Percentiles rank a stretch among this genome's conserved stretches.
phyloP scores from a whole-genome alignment of 1,140 invertebrate genomes.

The Apolygus lucorum region DNA sequence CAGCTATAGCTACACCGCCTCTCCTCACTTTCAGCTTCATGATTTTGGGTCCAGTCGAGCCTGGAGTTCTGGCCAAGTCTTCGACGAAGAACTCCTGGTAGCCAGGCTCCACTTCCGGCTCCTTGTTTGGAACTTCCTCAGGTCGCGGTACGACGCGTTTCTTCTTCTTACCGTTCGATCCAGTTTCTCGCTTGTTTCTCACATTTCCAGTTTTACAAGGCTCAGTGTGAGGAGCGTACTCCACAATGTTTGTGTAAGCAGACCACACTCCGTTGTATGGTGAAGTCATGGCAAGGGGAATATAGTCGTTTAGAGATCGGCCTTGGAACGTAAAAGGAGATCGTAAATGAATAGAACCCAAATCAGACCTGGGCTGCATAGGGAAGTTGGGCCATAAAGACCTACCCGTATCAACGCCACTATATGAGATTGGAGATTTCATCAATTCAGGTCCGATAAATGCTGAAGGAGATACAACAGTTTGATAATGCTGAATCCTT shows the following conservation, averaged over 20 bases:
- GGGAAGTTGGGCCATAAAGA: not conserved
- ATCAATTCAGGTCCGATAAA: not conserved
- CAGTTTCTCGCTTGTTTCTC: conserved; percentile 17
- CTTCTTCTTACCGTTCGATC: conserved; percentile 7
- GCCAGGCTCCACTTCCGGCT: conserved; percentile 30
- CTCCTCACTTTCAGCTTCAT: conserved; percentile 53
- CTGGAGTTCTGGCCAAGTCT: conserved; percentile 16
- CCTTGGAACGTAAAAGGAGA: too few relatives aligned
- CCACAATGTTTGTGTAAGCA: conserved; percentile 42
- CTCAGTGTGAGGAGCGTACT: conserved; percentile 48
- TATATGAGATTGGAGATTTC: not conserved
- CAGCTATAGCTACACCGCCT: conserved; percentile 63
- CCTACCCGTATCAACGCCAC: not conserved
- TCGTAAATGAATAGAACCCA: too few relatives aligned
- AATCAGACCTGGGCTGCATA: too few relatives aligned
- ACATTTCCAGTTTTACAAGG: conserved; percentile 37
- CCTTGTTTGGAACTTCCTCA: conserved; percentile 31
- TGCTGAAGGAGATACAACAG: conserved; percentile 2
- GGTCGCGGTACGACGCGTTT: conserved; percentile 17
- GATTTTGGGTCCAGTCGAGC: conserved; percentile 48
- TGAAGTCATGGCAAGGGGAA: conserved; percentile 50
- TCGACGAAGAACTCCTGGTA: conserved; percentile 20
- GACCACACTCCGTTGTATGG: conserved; percentile 41
- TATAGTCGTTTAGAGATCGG: too few relatives aligned
- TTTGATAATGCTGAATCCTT: conserved; percentile 26